Evolutionary conservation across 2,888 invertebrate genomes (phyloP).

Genomic region (Philereme transversata): DNA sequence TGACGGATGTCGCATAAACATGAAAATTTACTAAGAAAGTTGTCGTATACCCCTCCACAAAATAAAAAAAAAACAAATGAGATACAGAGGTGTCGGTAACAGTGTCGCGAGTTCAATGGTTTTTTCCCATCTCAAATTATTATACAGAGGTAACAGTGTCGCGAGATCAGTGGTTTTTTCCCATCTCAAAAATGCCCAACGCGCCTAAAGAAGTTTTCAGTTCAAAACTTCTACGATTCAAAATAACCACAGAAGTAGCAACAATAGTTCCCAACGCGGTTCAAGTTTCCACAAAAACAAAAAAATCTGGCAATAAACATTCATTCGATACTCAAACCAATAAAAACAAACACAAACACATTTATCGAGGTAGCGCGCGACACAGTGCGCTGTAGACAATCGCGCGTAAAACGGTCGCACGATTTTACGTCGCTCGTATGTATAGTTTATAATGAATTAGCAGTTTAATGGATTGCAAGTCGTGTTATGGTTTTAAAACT

Average conservation of each 20-base stretch:
- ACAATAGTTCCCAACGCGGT: constrained; percentile 16
- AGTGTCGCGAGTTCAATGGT: too few relatives aligned
- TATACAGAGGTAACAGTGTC: too few relatives aligned
- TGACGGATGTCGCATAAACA: too few relatives aligned
- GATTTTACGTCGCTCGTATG: constrained; percentile 53
- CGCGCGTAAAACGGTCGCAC: constrained; percentile 54
- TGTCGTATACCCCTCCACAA: too few relatives aligned
- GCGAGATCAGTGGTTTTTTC: too few relatives aligned
- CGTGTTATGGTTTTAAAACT: constrained; percentile 17
- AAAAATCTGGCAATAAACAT: constrained; percentile 29
- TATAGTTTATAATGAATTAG: constrained; percentile 27
- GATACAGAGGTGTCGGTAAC: too few relatives aligned
- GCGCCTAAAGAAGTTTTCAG: too few relatives aligned
- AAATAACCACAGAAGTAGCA: constrained; percentile 3
- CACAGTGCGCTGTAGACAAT: constrained; percentile 51
- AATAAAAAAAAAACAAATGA: too few relatives aligned
- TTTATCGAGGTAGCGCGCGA: constrained; percentile 36
- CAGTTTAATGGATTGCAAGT: constrained; percentile 23
- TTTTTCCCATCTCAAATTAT: too few relatives aligned
- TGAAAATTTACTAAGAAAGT: too few relatives aligned
- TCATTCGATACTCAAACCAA: constrained; percentile 31
- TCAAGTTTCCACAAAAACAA: constrained; percentile 15
- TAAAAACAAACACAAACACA: constrained; percentile 27
- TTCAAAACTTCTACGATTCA: constrained; percentile 3
- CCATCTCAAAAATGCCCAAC: too few relatives aligned